These are phyloP conservation scores for Hyles vespertilio DNA, from an alignment of 1,140 invertebrate genomes.

Conservation along the genomic window DNA sequence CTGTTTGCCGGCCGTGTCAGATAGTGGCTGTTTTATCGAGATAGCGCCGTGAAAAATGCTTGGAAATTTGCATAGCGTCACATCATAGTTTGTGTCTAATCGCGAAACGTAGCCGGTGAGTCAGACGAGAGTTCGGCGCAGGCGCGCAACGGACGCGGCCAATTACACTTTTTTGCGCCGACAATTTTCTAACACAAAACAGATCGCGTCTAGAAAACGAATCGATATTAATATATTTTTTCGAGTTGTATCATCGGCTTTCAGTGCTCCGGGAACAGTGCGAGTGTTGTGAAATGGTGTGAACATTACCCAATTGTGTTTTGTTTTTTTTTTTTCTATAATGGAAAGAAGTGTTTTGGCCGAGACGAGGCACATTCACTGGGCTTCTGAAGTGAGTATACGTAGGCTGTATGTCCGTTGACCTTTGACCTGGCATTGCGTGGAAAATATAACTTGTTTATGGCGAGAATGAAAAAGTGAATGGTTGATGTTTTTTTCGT, in stretches of 20 bases:
- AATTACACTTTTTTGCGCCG: slow-evolving; percentile 42
- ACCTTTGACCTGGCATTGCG: slow-evolving; percentile 37
- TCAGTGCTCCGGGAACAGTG: neutral
- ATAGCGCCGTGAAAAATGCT: slow-evolving; percentile 41
- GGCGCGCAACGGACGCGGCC: slow-evolving; percentile 36
- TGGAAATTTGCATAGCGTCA: slow-evolving; percentile 43
- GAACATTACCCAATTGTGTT: slow-evolving; percentile 17
- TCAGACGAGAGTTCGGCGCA: slow-evolving; percentile 41
- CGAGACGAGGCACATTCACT: slow-evolving; percentile 55
- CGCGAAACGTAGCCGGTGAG: slow-evolving; percentile 26
- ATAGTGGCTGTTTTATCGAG: slow-evolving; percentile 24
- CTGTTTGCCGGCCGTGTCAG: slow-evolving; percentile 45
- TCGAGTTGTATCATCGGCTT: slow-evolving; percentile 12
- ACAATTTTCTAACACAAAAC: slow-evolving; percentile 39
- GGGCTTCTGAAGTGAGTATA: slow-evolving; percentile 65
- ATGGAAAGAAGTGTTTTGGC: slow-evolving; percentile 74
- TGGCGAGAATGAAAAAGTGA: slow-evolving; percentile 6
- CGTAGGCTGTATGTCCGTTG: slow-evolving; percentile 25
- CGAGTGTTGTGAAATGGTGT: slow-evolving; percentile 53
- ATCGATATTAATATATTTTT: slow-evolving; percentile 21
- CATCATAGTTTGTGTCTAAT: slow-evolving; percentile 27
- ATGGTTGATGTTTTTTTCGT: slow-evolving; percentile 4
- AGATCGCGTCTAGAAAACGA: slow-evolving; percentile 12
- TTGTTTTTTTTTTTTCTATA: slow-evolving; percentile 35
- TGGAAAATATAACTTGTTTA: neutral